Base-by-base conservation (phyloP, 2,888 invertebrate genomes). In the Drosophila demipolita region DNA sequence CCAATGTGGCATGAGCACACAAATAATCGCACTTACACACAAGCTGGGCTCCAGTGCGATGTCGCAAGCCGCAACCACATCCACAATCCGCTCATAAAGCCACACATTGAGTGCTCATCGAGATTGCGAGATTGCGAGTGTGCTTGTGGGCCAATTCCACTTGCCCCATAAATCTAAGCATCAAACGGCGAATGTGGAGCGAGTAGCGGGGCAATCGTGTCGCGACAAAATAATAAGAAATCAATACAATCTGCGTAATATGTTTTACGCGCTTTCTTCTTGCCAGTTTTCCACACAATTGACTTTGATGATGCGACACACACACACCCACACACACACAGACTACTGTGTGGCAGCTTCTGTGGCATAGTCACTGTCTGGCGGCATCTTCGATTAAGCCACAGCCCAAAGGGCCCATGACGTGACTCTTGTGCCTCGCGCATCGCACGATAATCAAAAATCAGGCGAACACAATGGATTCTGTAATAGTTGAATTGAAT, bases 281-380 rank as follows among this genome's bases (percentile, higher is more conserved):
- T 80, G 78, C 83, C 84, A 85, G 89, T 91, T 91, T 92, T 91
- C 91, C 91, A 84, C 89, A 89, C 91, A 92, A 92, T 92, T 91
- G 90, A 91, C 87, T 91, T 91, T 91, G 90, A 91, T 88, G 91
- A 89, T 80, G 88, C 77, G 76, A 42, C 58, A 40, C 59, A 58
- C 36, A 63, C 64, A 66, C 66, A 59, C 66, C 54, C 66, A 53
- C 49, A 38, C 55, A 49, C 48, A 17, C 64, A 49, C 23, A 42
- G 29, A 29, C 29, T 20, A n/a, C 48, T 3, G 9, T 53, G 65
- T 57, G 38, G 48, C 53, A 26, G 57, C 53, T 52, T 6, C 45
- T 57, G 32, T 59, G 20, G 40, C 48, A 53, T n/a, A 40, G 55
- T 1, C n/a, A 35, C 40, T 40, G 49, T 49, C 59, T 64, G 60